These are phyloP conservation scores for Bubo scandiacus DNA, from an alignment of 2,113 vertebrate species.

Conservation along the genomic window DNA sequence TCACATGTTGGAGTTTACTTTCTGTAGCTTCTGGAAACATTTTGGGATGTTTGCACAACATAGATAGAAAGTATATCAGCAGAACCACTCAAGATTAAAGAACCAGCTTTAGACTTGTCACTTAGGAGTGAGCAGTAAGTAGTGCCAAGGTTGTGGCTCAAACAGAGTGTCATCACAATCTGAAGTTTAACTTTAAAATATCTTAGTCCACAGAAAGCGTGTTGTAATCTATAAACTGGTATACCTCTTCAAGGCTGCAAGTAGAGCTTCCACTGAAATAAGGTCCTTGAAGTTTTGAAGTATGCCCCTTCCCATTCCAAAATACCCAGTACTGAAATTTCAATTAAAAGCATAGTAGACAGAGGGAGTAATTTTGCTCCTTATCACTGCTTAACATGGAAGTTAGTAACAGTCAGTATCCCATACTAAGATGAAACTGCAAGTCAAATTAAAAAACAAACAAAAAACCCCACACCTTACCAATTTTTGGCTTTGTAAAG, in stretches of 20 bases:
- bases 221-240: neutral
- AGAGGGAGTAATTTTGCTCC: neutral
- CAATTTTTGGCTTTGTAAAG: neutral
- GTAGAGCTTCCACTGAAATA: neutral
- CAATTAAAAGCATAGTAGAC: neutral
- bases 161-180: neutral
- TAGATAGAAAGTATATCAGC: neutral
- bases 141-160: neutral
- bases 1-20: neutral
- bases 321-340: neutral
- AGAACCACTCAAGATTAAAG: neutral
- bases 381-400: neutral
- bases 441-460: neutral
- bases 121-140: neutral
- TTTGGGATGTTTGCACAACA: neutral
- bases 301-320: neutral
- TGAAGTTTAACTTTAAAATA: neutral
- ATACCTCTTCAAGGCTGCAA: neutral
- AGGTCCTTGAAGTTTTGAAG: neutral
- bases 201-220: neutral
- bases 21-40: neutral
- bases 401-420: neutral
- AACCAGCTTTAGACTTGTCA: neutral
- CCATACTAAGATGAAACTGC: neutral
- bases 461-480: neutral